Base-by-base conservation (phyloP, 2,113 vertebrate genomes). In the Rhinopithecus roxellana region DNA sequence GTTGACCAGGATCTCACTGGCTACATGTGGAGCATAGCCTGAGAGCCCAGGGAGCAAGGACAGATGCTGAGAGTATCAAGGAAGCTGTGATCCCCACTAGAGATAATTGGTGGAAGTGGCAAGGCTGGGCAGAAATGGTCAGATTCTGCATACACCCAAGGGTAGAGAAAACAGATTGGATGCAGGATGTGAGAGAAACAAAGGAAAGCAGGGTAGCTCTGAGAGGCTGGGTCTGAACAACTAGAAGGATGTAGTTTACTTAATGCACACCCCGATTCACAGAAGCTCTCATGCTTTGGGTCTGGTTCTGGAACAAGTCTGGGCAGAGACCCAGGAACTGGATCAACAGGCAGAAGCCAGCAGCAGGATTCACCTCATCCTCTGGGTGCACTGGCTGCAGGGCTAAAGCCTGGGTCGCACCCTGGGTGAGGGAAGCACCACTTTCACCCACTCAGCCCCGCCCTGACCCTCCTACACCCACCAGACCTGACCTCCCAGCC, bases 141-240 rank as follows among this genome's bases (percentile, higher is more conserved):
- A 23, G 16, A 9, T 4, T 77, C 57, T 43, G n/a, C 27, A 4
- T 2, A 4, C 12, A 52, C 9, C 20, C 0, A 10, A 57, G 48
- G 17, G 40, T 23, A 22, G 40, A 48, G 57, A 69, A 43, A 30
- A 14, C 72, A 69, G 83, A 23, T 3, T 5, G 20, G 40, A 6
- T 23, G 30, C 16, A 32, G 64, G 50, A 64, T 25, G 16, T 0
- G 16, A 14, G 22, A 32, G 52, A 9, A 32, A 25, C n/a, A 40
- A 8, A 8, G 50, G 52, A n/a, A 55, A 3, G 23, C n/a, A 35
- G 81, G 40, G 1, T 3, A 16, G 8, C 40, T 32, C 55, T 0
- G 6, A 10, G 38, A 17, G 70, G 4, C 5, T 52, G 70, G 72
- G 35, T 16, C 35, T 25, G 45, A 74, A 13, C 70, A 67, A 6